Evolutionary conservation across 2,797 vertebrate genomes (phyloP), one percentile per base, ranked within the genome.

Genomic region (Geotrypetes seraphini): DNA sequence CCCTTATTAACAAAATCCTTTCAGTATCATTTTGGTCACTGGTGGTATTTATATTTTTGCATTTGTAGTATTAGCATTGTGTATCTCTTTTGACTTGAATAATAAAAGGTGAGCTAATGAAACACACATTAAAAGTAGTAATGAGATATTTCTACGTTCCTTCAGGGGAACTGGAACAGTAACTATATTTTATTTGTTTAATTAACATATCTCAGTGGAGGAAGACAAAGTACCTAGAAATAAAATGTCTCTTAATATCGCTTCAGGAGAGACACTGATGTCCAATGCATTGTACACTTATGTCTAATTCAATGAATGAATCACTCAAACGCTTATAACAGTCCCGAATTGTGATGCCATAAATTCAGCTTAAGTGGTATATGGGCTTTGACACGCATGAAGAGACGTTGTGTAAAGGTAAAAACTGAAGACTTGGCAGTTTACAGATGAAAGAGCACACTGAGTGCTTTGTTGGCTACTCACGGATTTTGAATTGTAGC

Each of bases 401-500:
- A 53, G 39, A 29, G 54, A 36, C 33, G 45, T 37, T 61, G 19
- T 63, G 62, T 53, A 49, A 52, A 42, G 41, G 43, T 39, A 53
- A 58, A 64, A 64, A 51, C 24, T 60, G 36, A 69, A 47, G 22
- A 10, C 52, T 41, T 33, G 58, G 53, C 47, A 63, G 26, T 50
- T 69, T 71, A 36, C 43, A 41, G 42, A 50, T 47, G 14, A 45
- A 37, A 37, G 47, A 29, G 36, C 53, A 56, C 57, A 43, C 31
- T 65, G 73, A 82, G 60, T 71, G 71, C 64, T 73, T 65, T 58
- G 24, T 33, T 69, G 72, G 61, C 64, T 61, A 28, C 35, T 28
- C 60, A 34, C 19, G 14, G 27, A 46, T 41, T 51, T 38, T 64
- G 53, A 72, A 51, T 25, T 19, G 31, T 43, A 60, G 62, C 70